These are phyloP conservation scores for Danio albolineatus DNA, from an alignment of 2,797 vertebrate genomes.

Conservation along the genomic window DNA sequence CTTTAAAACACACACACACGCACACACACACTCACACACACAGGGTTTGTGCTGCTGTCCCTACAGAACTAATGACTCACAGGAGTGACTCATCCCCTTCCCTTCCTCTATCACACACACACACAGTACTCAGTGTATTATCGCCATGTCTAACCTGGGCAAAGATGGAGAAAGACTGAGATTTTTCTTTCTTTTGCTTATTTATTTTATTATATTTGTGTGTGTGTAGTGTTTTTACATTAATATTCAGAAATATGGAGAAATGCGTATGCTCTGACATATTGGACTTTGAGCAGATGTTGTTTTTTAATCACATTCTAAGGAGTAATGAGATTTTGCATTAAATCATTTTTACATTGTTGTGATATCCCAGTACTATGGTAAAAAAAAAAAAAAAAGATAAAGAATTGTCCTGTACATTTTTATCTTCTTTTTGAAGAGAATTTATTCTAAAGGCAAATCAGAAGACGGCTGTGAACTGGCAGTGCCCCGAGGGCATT, in stretches of 20 bases:
- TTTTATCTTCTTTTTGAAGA: background rate
- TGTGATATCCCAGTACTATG: background rate
- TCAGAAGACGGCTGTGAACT: background rate
- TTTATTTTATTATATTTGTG: background rate
- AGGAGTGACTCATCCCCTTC: conserved; percentile 78
- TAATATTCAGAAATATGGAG: background rate
- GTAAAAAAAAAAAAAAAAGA: background rate
- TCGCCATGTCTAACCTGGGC: conserved; percentile 81
- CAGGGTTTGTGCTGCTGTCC: conserved; percentile 56
- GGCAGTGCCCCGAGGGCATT: background rate
- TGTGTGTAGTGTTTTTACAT: background rate
- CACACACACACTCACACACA: conserved; percentile 67
- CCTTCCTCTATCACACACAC: conserved; percentile 62
- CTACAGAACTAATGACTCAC: conserved; percentile 80
- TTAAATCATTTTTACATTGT: background rate
- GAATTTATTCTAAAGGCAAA: background rate
- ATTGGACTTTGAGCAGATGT: background rate
- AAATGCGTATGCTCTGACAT: background rate
- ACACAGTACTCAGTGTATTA: conserved; percentile 77
- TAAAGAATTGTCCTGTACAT: background rate
- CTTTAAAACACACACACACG: conserved; percentile 71
- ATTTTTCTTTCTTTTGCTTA: conserved; percentile 26
- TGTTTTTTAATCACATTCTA: background rate
- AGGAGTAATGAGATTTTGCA: background rate
- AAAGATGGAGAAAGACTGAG: conserved; percentile 69